These are phyloP conservation scores for Tenthredo amoena DNA, from an alignment of 2,888 invertebrate genomes.

Conservation along the genomic window DNA sequence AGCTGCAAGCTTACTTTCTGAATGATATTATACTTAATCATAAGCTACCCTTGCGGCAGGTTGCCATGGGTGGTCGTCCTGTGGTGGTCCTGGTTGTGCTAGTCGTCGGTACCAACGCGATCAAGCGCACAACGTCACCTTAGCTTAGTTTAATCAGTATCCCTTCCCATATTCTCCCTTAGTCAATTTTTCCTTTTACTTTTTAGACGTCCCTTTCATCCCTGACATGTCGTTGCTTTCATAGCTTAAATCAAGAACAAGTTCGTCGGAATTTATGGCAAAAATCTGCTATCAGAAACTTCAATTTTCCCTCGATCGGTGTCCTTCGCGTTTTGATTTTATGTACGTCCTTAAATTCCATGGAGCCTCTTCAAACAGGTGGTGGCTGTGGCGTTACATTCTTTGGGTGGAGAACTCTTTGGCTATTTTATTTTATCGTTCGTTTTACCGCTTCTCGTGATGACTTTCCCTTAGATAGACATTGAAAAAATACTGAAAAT, in stretches of 20 bases:
- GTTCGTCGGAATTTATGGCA: neutral
- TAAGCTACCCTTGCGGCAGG: slow-evolving; percentile 37
- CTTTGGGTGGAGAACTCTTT: neutral
- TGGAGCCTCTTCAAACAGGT: slow-evolving; percentile 31
- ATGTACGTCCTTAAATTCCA: slow-evolving; percentile 13
- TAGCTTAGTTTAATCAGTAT: slow-evolving; percentile 25
- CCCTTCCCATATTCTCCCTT: neutral
- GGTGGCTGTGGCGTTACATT: slow-evolving; percentile 6
- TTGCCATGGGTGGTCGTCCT: slow-evolving; percentile 10
- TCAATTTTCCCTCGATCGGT: slow-evolving; percentile 1
- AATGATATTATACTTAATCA: slow-evolving; percentile 42
- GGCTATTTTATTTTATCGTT: slow-evolving; percentile 3
- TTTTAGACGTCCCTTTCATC: neutral
- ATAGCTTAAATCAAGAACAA: slow-evolving; percentile 1
- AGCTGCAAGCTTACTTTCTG: slow-evolving; percentile 40
- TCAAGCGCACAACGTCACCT: slow-evolving; percentile 18
- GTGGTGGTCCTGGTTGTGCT: neutral
- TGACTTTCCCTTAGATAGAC: neutral
- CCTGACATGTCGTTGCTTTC: neutral
- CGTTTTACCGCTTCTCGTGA: slow-evolving; percentile 25
- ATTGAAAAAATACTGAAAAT: neutral
- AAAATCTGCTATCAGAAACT: neutral
- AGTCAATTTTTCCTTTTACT: slow-evolving; percentile 15
- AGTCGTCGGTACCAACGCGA: slow-evolving; percentile 10
- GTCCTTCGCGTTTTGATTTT: slow-evolving; percentile 15